Evolutionary conservation across 2,113 vertebrate genomes (phyloP).

Genomic region (Triplophysa siluroides): DNA sequence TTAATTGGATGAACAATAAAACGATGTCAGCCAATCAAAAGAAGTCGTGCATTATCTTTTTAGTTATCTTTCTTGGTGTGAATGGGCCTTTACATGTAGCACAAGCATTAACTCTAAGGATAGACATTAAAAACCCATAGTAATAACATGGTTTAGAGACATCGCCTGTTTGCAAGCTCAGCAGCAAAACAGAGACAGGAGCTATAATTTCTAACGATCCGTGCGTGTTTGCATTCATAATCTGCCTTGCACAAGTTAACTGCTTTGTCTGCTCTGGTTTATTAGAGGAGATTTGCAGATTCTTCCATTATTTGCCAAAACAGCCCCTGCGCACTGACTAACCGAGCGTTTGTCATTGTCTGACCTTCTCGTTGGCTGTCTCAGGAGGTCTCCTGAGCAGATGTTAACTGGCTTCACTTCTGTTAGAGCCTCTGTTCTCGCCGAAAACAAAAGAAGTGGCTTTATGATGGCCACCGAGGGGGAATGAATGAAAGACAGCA

Average conservation of each 20-base stretch:
- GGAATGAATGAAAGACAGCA: conserved; percentile 16
- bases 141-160: not conserved
- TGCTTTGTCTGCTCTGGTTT: conserved; percentile 14
- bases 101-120: not conserved
- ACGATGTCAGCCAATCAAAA: too few species aligned
- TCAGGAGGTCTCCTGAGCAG: conserved; percentile 40
- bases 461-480: conserved; percentile 16
- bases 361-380: conserved; percentile 42
- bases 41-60: too few species aligned
- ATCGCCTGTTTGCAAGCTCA: not conserved
- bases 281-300: conserved; percentile 2
- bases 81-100: not conserved
- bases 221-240: not conserved
- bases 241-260: not conserved
- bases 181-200: not conserved
- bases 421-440: conserved; percentile 28
- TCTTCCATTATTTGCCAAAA: conserved; percentile 29
- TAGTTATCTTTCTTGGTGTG: not conserved
- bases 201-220: not conserved
- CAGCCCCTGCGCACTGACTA: conserved; percentile 22
- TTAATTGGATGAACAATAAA: too few species aligned
- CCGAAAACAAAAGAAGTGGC: conserved; percentile 4
- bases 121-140: too few species aligned
- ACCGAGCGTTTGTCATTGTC: conserved; percentile 47
- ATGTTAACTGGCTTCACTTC: conserved; percentile 43